Evolutionary conservation across 92 coral and sea anemone genomes (phyloP), one percentile per base, ranked within the genome.

Genomic region (Porites lobata): DNA sequence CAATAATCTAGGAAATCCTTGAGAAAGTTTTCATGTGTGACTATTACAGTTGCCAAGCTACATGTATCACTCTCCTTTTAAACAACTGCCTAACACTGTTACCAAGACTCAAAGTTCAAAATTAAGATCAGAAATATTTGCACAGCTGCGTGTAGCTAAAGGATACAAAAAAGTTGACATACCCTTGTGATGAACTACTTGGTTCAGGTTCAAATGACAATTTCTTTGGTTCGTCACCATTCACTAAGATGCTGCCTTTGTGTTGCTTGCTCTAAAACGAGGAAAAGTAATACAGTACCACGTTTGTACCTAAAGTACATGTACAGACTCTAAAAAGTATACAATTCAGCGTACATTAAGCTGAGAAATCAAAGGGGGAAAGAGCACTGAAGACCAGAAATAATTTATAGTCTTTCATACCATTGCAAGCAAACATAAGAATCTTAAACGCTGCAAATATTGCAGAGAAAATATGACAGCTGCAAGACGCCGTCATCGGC

Each of bases 351-450:
- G 8, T n/a, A 8, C 11, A 65, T 65, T 56, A 22, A 4, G 5
- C 12, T 7, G 13, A 69, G 7, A 24, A 47, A 22, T 12, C 3
- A 21, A 17, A 11, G 22, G 1, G 22, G 29, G 24, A 8, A 65
- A 19, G 2, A 47, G 43, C 14, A 19, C 65, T 43, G 52, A 21
- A 15, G 11, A 4, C 2, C 1, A 26, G 2, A 17, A 69, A 24
- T 38, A 3, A 29, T 38, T 56, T 32, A 8, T 10, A 56, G 61
- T 10, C 61, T 10, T 10, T n/a, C 51, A 53, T 82, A 82, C 86
- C 86, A 82, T 82, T 82, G 86, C 86, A 82, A 32, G 86, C 68
- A 71, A n/a, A 11, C 78, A 26, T 11, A 51, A 2, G 70, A 71
- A 11, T 11, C 17, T 61, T 9, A 22, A 19, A 83, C 79, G 43